These are phyloP conservation scores for Sceloporus undulatus DNA, from an alignment of 2,113 vertebrate species.

Conservation along the genomic window DNA sequence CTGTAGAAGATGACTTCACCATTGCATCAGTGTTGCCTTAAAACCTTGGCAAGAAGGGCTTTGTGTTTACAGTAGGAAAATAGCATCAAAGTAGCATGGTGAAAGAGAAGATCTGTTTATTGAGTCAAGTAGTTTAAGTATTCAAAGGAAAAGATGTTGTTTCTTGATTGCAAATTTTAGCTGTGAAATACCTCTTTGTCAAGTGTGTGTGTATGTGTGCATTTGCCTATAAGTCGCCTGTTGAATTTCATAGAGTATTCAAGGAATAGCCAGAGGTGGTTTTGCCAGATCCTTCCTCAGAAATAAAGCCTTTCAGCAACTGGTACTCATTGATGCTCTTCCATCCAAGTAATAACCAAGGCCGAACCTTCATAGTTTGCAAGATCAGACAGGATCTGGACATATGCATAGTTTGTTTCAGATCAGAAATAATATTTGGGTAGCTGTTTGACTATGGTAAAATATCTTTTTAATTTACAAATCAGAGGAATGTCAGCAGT, in stretches of 20 bases:
- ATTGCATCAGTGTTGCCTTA: neutral
- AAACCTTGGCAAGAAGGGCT: neutral
- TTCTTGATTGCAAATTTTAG: constrained; percentile 8
- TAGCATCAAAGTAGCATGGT: neutral
- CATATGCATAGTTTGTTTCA: neutral
- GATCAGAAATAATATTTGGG: accelerated
- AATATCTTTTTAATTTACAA: neutral
- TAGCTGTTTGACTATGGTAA: neutral
- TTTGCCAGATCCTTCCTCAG: no score
- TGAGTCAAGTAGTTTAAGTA: neutral
- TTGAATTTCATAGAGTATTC: no score
- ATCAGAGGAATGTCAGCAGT: neutral
- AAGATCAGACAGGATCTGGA: no score
- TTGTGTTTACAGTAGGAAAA: neutral
- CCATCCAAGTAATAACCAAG: no score
- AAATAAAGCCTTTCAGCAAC: no score
- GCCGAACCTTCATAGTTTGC: no score
- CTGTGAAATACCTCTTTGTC: neutral
- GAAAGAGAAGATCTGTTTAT: neutral
- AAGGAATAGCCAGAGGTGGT: no score
- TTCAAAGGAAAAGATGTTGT: neutral
- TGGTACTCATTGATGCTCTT: no score
- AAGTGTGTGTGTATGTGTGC: neutral
- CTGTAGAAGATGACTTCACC: neutral
- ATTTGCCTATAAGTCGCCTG: no score